Evolutionary conservation across 2,797 vertebrate genomes (phyloP).

Genomic region (Pygocentrus nattereri): DNA sequence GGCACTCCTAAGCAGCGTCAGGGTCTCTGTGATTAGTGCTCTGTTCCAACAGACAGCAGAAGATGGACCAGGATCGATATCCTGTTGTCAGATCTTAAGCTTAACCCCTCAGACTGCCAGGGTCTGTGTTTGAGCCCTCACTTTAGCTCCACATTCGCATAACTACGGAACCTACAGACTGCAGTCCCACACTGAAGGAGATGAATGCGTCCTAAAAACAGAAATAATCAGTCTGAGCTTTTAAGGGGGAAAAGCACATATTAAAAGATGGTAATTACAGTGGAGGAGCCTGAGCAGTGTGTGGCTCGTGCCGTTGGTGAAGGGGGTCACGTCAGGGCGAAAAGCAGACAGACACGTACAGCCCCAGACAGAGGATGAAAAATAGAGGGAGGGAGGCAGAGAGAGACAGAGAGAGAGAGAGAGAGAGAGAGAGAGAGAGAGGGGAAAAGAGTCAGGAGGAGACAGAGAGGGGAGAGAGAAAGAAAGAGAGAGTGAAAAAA

Average conservation of each 20-base stretch:
- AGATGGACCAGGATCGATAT: background rate
- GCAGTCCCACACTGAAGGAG: background rate
- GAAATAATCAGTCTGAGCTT: background rate
- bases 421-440: background rate
- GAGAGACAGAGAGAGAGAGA: background rate
- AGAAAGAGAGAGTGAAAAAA: no score
- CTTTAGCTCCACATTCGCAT: background rate
- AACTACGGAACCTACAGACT: background rate
- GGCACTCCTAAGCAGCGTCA: constrained; percentile 26
- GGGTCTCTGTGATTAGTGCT: constrained; percentile 11
- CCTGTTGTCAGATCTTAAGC: constrained; percentile 12
- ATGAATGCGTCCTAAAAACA: background rate
- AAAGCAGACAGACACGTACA: constrained; percentile 6
- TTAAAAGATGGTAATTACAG: background rate
- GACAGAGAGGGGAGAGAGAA: background rate
- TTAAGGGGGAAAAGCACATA: background rate
- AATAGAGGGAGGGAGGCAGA: constrained; percentile 8
- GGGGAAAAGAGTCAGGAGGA: background rate
- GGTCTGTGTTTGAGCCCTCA: background rate
- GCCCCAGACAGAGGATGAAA: background rate
- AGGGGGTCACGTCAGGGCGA: constrained; percentile 6
- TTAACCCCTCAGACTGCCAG: no score
- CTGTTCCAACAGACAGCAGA: constrained; percentile 4
- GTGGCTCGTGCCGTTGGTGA: background rate
- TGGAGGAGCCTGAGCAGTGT: background rate